These are phyloP conservation scores for Campylomormyrus tamandua DNA, from an alignment of 2,113 vertebrate genomes.

Conservation along the genomic window DNA sequence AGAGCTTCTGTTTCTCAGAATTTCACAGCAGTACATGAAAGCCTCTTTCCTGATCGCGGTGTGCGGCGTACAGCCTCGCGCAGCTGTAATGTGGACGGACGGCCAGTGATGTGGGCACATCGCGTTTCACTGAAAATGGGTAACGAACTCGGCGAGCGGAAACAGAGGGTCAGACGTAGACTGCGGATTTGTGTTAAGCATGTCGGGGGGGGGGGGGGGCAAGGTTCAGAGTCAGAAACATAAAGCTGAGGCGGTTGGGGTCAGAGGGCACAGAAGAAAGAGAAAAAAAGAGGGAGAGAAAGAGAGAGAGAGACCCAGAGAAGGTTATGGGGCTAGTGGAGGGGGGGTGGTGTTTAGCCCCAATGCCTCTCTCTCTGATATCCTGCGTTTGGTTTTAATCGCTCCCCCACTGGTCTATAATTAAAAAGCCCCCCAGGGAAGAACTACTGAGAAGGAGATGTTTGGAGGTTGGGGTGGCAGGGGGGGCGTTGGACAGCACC, in stretches of 20 bases:
- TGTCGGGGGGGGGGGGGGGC: too few relatives aligned
- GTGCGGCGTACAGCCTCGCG: neutral
- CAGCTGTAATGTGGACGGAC: neutral
- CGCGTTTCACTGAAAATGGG: neutral
- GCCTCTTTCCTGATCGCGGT: neutral
- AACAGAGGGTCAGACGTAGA: neutral
- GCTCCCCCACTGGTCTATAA: neutral
- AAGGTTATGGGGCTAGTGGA: too few relatives aligned
- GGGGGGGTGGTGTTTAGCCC: neutral
- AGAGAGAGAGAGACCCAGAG: neutral
- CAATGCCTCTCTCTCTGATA: neutral
- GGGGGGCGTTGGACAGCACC: neutral
- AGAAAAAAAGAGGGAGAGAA: neutral
- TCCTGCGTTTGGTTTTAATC: neutral
- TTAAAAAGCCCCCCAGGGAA: conserved; percentile 1
- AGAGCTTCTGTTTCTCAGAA: neutral
- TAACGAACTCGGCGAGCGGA: neutral
- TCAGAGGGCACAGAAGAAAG: neutral
- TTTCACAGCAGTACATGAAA: neutral
- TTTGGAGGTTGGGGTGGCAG: neutral
- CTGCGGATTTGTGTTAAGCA: neutral
- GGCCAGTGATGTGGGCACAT: neutral
- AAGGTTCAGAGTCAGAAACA: neutral
- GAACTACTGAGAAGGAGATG: neutral
- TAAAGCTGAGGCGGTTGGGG: neutral